Conservation (phyloP, 2,113 vertebrate genomes). For the Oryzias curvinotus region DNA sequence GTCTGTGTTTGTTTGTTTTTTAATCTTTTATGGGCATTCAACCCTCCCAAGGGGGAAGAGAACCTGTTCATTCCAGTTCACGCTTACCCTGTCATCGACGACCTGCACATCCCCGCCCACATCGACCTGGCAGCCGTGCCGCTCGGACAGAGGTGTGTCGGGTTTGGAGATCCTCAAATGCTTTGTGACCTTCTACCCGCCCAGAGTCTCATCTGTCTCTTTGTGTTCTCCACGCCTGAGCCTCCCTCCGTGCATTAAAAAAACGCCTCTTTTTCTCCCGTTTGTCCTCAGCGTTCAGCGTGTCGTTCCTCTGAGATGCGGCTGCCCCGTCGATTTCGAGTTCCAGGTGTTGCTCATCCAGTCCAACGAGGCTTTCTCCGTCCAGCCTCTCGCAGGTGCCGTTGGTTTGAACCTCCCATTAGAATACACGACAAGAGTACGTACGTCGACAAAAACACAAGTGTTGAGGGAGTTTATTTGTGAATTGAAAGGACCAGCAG, state of each 20-base stretch:
- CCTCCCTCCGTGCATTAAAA: constrained; percentile 9
- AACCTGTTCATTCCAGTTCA: constrained; percentile 88
- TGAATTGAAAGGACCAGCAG: neutral
- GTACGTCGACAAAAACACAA: too few species aligned
- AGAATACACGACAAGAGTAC: too few species aligned
- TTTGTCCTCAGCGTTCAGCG: constrained; percentile 57
- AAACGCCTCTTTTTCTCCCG: neutral
- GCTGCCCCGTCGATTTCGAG: constrained; percentile 91
- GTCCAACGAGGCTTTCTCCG: constrained; percentile 81
- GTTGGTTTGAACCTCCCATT: neutral
- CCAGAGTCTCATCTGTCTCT: constrained; percentile 38
- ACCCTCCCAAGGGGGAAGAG: constrained; percentile 82
- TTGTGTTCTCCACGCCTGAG: constrained; percentile 41
- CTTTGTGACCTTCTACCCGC: constrained; percentile 16
- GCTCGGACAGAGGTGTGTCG: constrained; percentile 85
- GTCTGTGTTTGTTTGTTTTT: neutral
- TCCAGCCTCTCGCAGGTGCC: constrained; percentile 85
- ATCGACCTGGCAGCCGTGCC: constrained; percentile 83
- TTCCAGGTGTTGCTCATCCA: constrained; percentile 84
- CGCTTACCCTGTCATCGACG: constrained; percentile 86
- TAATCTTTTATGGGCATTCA: constrained; percentile 23
- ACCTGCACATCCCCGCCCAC: constrained; percentile 85
- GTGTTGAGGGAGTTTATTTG: too few species aligned
- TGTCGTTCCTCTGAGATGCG: constrained; percentile 88
- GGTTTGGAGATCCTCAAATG: constrained; percentile 3